Evolutionary conservation across 2,113 vertebrate species (phyloP).

Genomic region (Tonatia bakeri): DNA sequence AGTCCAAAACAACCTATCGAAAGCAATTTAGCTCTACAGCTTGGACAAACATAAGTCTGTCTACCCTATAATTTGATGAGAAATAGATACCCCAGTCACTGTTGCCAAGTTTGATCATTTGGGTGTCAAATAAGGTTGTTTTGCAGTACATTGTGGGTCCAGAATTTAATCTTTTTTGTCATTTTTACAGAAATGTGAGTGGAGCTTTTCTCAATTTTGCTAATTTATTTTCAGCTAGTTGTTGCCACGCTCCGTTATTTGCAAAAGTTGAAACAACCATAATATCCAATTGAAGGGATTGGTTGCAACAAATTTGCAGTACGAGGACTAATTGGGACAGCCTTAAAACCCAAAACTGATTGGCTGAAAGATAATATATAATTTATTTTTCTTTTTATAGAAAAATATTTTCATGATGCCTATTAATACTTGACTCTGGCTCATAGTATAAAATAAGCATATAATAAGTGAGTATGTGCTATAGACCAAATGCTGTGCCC

Average conservation of each 20-base stretch:
- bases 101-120: neutral
- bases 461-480: neutral
- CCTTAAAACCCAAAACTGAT: neutral
- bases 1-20: neutral
- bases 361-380: neutral
- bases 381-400: neutral
- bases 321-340: neutral
- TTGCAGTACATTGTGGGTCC: neutral
- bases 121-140: neutral
- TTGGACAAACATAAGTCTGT: neutral
- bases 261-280: conserved; percentile 6
- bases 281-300: neutral
- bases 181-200: neutral
- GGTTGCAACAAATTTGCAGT: conserved; percentile 5
- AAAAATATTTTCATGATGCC: neutral
- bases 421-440: conserved; percentile 1
- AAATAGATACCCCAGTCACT: neutral
- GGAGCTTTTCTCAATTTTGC: neutral
- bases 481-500: neutral
- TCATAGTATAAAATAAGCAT: neutral
- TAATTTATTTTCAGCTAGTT: conserved; percentile 1
- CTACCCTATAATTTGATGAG: neutral
- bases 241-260: neutral
- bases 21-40: conserved; percentile 18
- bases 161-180: neutral